Base-by-base conservation (phyloP, 2,797 vertebrate species). In the Apogon talboti region DNA sequence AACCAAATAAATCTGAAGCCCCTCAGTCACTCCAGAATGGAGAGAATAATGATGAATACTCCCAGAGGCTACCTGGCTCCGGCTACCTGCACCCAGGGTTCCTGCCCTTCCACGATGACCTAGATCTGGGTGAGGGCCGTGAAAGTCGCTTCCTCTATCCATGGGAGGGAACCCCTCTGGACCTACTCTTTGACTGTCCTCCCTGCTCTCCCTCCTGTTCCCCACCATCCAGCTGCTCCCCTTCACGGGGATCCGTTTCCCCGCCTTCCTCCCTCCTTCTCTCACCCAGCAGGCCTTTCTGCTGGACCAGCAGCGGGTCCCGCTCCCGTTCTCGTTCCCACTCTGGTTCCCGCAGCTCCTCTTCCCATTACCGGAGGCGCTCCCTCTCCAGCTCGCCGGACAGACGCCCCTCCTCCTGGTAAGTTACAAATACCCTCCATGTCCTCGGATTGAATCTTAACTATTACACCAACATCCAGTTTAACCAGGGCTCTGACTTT, bases 331-430 rank as follows among this genome's bases (percentile, higher is more conserved):
- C 95, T 81, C 95, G 95, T 78, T 96, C 95, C 71, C 95, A 92
- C 90, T 95, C 96, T 57, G 94, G 91, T 81, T 97, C 96, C 86
- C 94, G 95, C 78, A 95, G 95, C 92, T 96, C 95, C 85, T 95
- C 94, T 84, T 96, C 96, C 41, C 95, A 77, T 92, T 91, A 95
- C 85, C 95, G 95, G 92, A 95, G 95, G 92, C 96, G 94, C 91
- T 98, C 96, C 69, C 95, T 97, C 86, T 98, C 97, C 91, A 96
- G 95, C 90, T 99, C 97, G 33, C 96, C 98, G 55, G 94, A 95
- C 91, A 96, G 95, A 92, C 92, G 91, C 88, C 96, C 95, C 40
- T 95, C 95, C 78, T 96, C 96, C 80, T 96, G 96, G 96, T 97
- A 95, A 78, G 83, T 71, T 45, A 58, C 74, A 19, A 55, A 76